phyloP scores from a whole-genome alignment of 2,888 invertebrate genomes.

The Abrostola tripartita region DNA sequence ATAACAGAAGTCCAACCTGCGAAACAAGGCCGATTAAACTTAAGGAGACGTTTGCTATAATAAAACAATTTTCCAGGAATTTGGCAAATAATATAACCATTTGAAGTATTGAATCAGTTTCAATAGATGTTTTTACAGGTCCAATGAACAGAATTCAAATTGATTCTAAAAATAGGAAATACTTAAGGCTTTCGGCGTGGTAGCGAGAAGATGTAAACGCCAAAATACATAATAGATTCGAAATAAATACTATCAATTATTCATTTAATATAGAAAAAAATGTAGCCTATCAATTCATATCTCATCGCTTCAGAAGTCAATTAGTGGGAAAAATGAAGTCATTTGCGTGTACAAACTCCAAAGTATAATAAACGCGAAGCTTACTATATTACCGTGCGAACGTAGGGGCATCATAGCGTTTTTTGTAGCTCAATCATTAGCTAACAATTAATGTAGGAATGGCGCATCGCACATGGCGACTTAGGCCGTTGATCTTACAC shows the following conservation, averaged over 20 bases:
- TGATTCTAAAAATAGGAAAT: too few species aligned
- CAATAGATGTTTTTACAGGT: too few species aligned
- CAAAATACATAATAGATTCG: too few species aligned
- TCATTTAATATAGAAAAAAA: slow-evolving; percentile 36
- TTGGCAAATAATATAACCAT: neutral
- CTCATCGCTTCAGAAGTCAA: slow-evolving; percentile 49
- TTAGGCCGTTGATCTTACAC: slow-evolving; percentile 62
- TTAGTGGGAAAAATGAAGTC: slow-evolving; percentile 49
- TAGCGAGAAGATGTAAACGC: neutral
- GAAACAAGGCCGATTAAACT: neutral
- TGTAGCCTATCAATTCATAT: slow-evolving; percentile 23
- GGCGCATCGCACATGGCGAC: slow-evolving; percentile 65
- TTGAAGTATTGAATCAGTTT: too few species aligned
- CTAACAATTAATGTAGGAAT: slow-evolving; percentile 74
- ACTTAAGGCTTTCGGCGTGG: too few species aligned
- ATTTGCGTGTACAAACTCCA: slow-evolving; percentile 44
- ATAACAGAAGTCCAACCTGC: slow-evolving; percentile 31
- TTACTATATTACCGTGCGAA: slow-evolving; percentile 73
- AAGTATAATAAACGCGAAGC: slow-evolving; percentile 41
- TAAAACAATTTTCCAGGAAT: too few species aligned
- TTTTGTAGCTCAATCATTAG: slow-evolving; percentile 76
- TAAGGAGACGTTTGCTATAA: neutral
- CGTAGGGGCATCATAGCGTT: slow-evolving; percentile 57
- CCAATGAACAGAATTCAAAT: too few species aligned
- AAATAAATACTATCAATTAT: slow-evolving; percentile 14